Base-by-base conservation (phyloP, 1,140 invertebrate genomes). In the Sycophila sp. region DNA sequence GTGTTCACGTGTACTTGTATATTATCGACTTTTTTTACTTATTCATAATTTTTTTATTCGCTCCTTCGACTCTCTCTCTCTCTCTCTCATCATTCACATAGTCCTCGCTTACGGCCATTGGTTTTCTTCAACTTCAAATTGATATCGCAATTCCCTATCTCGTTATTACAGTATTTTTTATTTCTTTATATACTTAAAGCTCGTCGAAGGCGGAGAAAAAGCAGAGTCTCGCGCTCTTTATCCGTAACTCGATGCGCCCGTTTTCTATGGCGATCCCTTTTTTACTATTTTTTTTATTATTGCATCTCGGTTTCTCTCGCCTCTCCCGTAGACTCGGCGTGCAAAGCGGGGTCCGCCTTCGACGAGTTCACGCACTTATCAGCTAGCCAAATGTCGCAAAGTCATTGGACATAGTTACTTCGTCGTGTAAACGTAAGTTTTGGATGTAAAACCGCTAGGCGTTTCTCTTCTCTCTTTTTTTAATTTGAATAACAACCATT, bases 401-500 rank as follows among this genome's bases (percentile, higher is more conserved):
- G 6, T 56, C 42, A 47, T 45, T 11, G 6, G 17, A 49, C 36
- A 58, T 42, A n/a, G n/a, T n/a, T n/a, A 75, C 67, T 76, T 68
- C 71, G 55, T 79, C 78, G 79, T 82, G 73, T 80, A 70, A 77
- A 75, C 78, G 73, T 79, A 75, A 77, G 75, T 73, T 76, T n/a
- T 81, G 71, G 74, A 79, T 83, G 80, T 82, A 83, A 83, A 82
- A 83, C 79, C 80, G 79, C 80, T 82, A 82, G 78, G 79, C 81
- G 78, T 76, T 78, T 79, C 55, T 76, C 17, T 77, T 74, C 72
- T 76, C 75, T 76, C n/a, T n/a, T n/a, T n/a, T n/a, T n/a, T 77
- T 78, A 80, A 80, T 81, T 81, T 80, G 77, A 83, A 83, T 83
- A 85, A 85, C 84, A 84, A 85, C 79, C 82, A 82, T 80, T 78